phyloP scores from a whole-genome alignment of 1,140 invertebrate genomes.

The Dendrolimus punctatus region DNA sequence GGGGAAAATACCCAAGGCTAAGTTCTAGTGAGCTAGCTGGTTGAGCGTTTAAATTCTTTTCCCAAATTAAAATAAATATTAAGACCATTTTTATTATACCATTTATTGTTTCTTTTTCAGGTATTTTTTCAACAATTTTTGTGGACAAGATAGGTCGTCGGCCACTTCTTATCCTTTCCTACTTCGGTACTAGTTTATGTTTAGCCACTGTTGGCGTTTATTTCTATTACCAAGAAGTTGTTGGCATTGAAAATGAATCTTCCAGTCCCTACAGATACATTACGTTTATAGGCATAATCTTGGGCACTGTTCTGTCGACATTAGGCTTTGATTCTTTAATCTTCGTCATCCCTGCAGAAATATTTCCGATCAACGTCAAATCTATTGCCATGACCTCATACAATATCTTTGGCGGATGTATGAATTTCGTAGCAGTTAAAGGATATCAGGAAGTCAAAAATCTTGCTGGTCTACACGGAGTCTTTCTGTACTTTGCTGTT shows the following conservation, averaged over 20 bases:
- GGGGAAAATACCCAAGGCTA: too few species aligned
- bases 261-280: slow-evolving; percentile 53
- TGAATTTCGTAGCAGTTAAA: slow-evolving; percentile 67
- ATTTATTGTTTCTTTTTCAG: slow-evolving; percentile 34
- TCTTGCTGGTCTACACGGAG: slow-evolving; percentile 55
- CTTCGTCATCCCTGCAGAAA: slow-evolving; percentile 73
- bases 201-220: slow-evolving; percentile 64
- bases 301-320: slow-evolving; percentile 70
- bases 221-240: slow-evolving; percentile 51
- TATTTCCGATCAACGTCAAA: slow-evolving; percentile 75
- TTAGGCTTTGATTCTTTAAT: slow-evolving; percentile 73
- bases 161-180: slow-evolving; percentile 75
- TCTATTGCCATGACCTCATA: slow-evolving; percentile 64
- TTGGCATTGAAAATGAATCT: slow-evolving; percentile 24
- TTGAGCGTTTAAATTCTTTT: too few species aligned
- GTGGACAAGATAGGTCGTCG: slow-evolving; percentile 81
- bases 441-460: slow-evolving; percentile 68
- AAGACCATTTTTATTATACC: too few species aligned
- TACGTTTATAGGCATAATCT: slow-evolving; percentile 68
- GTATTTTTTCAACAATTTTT: slow-evolving; percentile 73
- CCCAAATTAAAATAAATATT: too few species aligned
- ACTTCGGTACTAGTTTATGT: slow-evolving; percentile 54
- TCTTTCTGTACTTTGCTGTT: slow-evolving; percentile 68
- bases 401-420: slow-evolving; percentile 44
- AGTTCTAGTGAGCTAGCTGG: too few species aligned